Conservation (phyloP, 2,888 invertebrate species). For the Parnassius mnemosyne region DNA sequence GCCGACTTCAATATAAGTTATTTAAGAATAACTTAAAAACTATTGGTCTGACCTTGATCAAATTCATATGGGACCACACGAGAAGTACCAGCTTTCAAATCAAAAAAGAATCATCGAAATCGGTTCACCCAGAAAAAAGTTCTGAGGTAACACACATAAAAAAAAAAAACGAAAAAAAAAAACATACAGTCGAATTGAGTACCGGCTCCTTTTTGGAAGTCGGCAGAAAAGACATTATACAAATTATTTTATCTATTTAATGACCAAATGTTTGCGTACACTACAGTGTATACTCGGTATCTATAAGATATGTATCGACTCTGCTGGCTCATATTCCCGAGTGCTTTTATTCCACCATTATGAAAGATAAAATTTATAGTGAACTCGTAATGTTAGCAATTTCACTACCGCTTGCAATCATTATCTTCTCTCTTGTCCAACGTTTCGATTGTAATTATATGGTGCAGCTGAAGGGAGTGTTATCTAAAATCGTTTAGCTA, state of each 20-base stretch:
- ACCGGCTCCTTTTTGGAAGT: too few species aligned
- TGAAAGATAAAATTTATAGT: slow-evolving; percentile 19
- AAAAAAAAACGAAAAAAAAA: too few species aligned
- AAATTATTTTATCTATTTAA: slow-evolving; percentile 19
- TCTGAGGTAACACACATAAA: too few species aligned
- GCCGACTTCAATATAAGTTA: too few species aligned
- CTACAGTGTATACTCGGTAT: background rate
- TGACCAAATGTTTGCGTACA: slow-evolving; percentile 6
- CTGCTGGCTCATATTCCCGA: slow-evolving; percentile 9
- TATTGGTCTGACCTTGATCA: too few species aligned
- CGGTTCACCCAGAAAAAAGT: too few species aligned
- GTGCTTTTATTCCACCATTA: slow-evolving; percentile 22
- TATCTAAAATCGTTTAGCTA: slow-evolving; percentile 26
- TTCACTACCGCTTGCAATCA: slow-evolving; percentile 16
- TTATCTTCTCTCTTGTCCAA: slow-evolving; percentile 14
- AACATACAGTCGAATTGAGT: too few species aligned
- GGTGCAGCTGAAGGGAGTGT: slow-evolving; percentile 20
- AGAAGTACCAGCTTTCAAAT: too few species aligned
- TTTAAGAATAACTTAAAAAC: too few species aligned
- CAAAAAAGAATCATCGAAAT: too few species aligned
- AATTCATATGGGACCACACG: too few species aligned
- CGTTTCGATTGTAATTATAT: slow-evolving; percentile 23
- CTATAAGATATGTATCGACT: slow-evolving; percentile 20
- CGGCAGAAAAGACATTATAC: slow-evolving; percentile 14
- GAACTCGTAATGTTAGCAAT: slow-evolving; percentile 21